Conservation (phyloP, 2,797 vertebrate genomes). For the Sarcoramphus papa region DNA sequence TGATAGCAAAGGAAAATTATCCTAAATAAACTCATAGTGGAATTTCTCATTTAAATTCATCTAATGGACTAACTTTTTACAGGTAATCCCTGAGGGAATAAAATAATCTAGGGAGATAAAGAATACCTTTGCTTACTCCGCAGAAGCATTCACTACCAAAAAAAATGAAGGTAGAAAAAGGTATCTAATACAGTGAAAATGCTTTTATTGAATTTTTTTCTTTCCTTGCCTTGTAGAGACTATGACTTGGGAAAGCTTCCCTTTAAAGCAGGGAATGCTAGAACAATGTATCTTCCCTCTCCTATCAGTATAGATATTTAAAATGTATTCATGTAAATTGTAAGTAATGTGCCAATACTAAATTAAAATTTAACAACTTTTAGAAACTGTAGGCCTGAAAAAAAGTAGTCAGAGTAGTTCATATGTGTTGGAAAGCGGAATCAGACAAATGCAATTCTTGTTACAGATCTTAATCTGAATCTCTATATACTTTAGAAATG, state of each 20-base stretch:
- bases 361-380: not conserved
- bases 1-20: not conserved
- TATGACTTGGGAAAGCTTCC: not conserved
- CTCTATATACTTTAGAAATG: not conserved
- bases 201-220: fast-evolving
- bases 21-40: not conserved
- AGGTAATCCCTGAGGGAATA: not conserved
- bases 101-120: not conserved
- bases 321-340: not conserved
- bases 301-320: not conserved
- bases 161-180: not conserved
- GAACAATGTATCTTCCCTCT: not conserved
- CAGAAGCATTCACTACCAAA: not conserved
- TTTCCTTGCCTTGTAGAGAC: not conserved
- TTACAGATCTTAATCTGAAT: not conserved
- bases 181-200: not conserved
- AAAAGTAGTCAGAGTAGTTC: not conserved
- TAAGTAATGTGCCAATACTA: not conserved
- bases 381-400: not conserved
- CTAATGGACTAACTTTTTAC: not conserved
- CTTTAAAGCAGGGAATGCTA: not conserved
- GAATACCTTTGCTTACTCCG: not conserved
- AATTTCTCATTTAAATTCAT: not conserved
- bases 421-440: not conserved
- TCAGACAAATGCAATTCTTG: not conserved